Evolutionary conservation across 2,888 invertebrate genomes (phyloP).

Genomic region (Clistopyga incitator): DNA sequence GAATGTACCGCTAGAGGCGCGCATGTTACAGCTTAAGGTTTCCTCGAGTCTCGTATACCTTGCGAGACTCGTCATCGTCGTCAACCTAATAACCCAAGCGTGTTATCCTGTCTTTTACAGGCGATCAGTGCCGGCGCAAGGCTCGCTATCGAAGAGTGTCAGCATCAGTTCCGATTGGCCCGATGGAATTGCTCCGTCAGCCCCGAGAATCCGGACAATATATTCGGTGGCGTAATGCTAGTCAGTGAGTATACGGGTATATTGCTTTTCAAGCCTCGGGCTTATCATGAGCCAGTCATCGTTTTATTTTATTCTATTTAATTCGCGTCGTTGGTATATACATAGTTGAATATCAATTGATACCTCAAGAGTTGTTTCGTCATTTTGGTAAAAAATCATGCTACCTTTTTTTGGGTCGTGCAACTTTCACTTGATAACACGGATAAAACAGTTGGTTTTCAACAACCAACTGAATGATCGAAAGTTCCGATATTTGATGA

Average conservation of each 20-base stretch:
- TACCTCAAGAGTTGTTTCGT: background rate
- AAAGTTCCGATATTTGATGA: no score
- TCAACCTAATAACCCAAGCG: conserved; percentile 42
- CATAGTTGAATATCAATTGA: background rate
- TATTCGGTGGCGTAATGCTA: conserved; percentile 93
- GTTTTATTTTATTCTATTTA: conserved; percentile 1
- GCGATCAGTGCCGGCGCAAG: conserved; percentile 92
- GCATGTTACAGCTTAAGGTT: conserved; percentile 21
- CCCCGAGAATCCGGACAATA: conserved; percentile 89
- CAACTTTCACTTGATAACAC: no score
- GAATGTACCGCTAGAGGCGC: conserved; percentile 18
- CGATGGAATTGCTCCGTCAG: conserved; percentile 96
- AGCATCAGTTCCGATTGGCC: conserved; percentile 94
- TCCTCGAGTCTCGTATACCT: conserved; percentile 10
- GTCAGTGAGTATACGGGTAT: conserved; percentile 89
- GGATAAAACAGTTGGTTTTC: no score
- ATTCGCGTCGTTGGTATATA: background rate
- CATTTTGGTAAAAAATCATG: background rate
- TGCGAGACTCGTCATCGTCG: conserved; percentile 45
- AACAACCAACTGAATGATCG: no score
- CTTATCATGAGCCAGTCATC: conserved; percentile 2
- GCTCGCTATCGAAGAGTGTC: conserved; percentile 95
- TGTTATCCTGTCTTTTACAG: conserved; percentile 85
- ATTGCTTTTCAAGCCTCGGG: conserved; percentile 11
- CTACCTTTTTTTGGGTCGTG: no score